Evolutionary conservation across 1,140 invertebrate genomes (phyloP), one percentile per base, ranked within the genome.

Genomic region (Heliconius melpomene): DNA sequence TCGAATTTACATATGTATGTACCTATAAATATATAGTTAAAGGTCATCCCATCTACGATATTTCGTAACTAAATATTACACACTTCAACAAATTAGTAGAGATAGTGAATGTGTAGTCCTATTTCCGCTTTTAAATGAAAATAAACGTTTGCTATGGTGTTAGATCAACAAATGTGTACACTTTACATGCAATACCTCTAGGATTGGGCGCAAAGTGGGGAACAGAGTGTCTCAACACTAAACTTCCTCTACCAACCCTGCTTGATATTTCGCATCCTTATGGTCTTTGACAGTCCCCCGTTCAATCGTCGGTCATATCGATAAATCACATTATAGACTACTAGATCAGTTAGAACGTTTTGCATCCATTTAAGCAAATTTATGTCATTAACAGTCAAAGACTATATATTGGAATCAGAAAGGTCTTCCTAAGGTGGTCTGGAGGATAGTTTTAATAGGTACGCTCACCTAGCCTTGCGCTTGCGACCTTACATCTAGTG

Each of bases 401-500:
- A 26, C 13, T 66, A 1, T 57, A 66, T 16, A 29, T 66, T 66
- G 23, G 9, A 29, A 60, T 57, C 54, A 75, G 70, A 77, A 77
- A 83, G 83, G 79, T 84, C 81, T 79, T 83, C 66, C 75, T 81
- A 85, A 70, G 80, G 80, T 80, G 78, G 82, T 82, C 80, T 73
- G 81, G 72, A 78, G 76, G 74, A 74, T 80, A 77, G 80, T 78
- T 82, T 70, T 72, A 84, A 82, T 86, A 83, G 73, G 83, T 85
- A 88, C 91, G 89, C 83, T 91, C 89, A 90, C 88, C 84, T 91
- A 91, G 90, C 91, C 90, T 93, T 92, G 91, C 79, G 84, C 84
- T 82, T 86, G 83, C 87, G 91, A 92, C 91, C 91, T 92, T 93
- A 91, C 86, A 83, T 88, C 88, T 91, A 90, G 92, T 92, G 90